Percentiles rank a stretch among this genome's conserved stretches.
Evolutionary conservation across 2,888 invertebrate genomes (phyloP).

Genomic region (Opisthograptis luteolata): DNA sequence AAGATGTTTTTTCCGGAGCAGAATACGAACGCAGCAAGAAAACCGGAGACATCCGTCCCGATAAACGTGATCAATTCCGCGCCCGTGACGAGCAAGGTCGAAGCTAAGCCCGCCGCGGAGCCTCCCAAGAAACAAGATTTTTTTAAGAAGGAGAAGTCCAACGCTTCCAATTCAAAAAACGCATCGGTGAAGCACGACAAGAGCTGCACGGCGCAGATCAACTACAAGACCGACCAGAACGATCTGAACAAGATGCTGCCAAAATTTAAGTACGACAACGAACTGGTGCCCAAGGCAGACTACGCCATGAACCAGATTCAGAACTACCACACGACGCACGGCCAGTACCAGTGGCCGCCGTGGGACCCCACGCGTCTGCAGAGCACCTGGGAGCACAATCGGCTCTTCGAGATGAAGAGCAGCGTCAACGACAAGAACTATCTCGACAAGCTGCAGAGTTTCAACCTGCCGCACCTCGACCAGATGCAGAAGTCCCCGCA

Average conservation of each 20-base stretch:
- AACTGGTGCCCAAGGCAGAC: constrained; percentile 84
- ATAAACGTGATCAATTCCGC: constrained; percentile 76
- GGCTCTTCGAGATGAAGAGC: constrained; percentile 78
- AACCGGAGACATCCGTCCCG: constrained; percentile 76
- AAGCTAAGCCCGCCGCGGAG: constrained; percentile 66
- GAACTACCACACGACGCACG: constrained; percentile 86
- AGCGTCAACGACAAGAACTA: constrained; percentile 82
- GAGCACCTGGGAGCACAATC: constrained; percentile 81
- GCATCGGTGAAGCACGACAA: constrained; percentile 75
- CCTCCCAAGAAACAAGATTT: constrained; percentile 79
- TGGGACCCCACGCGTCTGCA: constrained; percentile 83
- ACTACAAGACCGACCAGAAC: constrained; percentile 71
- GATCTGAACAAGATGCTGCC: constrained; percentile 83
- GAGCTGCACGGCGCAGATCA: constrained; percentile 65
- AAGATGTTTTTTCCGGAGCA: constrained; percentile 80
- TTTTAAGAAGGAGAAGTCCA: constrained; percentile 81
- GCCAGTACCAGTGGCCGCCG: constrained; percentile 87
- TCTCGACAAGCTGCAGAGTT: constrained; percentile 84
- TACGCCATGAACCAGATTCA: constrained; percentile 87
- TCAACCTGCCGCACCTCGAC: constrained; percentile 85
- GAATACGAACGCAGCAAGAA: constrained; percentile 59
- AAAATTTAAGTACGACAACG: constrained; percentile 81
- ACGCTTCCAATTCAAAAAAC: constrained; percentile 64
- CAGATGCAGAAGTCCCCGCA: constrained; percentile 86
- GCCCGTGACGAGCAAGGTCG: constrained; percentile 67